phyloP scores from a whole-genome alignment of 2,113 vertebrate genomes.

The Forbesichthys agassizii region DNA sequence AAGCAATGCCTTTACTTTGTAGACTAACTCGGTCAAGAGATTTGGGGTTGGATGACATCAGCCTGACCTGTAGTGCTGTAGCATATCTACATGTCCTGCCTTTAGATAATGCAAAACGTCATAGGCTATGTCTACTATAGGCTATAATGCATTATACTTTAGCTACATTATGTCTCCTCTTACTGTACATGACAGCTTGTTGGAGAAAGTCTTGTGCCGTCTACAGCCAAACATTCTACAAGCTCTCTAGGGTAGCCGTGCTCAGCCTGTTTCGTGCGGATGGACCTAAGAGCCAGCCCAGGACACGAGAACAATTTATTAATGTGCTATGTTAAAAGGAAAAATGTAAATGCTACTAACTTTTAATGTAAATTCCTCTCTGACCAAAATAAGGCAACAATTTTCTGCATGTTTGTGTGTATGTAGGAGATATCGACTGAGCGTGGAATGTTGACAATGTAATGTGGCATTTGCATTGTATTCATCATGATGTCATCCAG shows the following conservation, averaged over 20 bases:
- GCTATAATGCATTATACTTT: too few relatives aligned
- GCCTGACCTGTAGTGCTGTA: slow-evolving; percentile 23
- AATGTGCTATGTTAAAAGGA: not conserved
- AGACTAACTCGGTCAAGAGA: slow-evolving; percentile 60
- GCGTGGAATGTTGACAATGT: too few relatives aligned
- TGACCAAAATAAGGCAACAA: not conserved
- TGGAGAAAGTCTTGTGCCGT: slow-evolving; percentile 9
- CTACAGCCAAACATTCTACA: slow-evolving; percentile 10
- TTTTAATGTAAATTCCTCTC: not conserved
- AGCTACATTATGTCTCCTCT: slow-evolving; percentile 17
- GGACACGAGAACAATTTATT: not conserved
- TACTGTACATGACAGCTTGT: not conserved
- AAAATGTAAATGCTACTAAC: not conserved
- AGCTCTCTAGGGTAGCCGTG: not conserved
- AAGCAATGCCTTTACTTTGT: not conserved
- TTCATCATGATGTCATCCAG: too few relatives aligned
- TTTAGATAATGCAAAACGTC: slow-evolving; percentile 41
- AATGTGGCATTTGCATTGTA: too few relatives aligned
- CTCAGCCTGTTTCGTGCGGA: not conserved
- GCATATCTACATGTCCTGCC: slow-evolving; percentile 21
- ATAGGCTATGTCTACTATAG: too few relatives aligned
- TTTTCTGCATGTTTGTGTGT: slow-evolving; percentile 8
- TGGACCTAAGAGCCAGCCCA: not conserved
- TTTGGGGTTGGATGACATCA: slow-evolving; percentile 60
- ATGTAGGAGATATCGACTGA: not conserved